Base-by-base conservation (phyloP, 2,113 vertebrate genomes). In the Nothocercus julius region DNA sequence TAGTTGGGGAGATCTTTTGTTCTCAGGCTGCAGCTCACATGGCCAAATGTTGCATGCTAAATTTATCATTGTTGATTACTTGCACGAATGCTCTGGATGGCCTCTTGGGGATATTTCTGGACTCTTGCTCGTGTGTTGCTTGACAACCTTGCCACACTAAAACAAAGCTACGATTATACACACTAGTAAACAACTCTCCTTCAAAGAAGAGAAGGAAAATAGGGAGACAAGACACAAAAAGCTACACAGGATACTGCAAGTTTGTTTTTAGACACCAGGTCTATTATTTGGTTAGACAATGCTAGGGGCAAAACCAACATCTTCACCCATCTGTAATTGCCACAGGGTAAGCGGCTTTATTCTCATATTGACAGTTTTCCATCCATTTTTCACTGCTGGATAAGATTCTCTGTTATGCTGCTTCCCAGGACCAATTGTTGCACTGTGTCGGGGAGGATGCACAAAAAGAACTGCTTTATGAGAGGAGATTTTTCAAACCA, bases 31-130 rank as follows among this genome's bases (percentile, higher is more conserved):
- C 92, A 91, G 42, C 8, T 91, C 32, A 40, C 47, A 62, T 28
- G 22, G 53, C 89, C 94, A 89, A 96, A 91, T 87, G 79, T 85
- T 94, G 90, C 53, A 42, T 82, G 81, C 86, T 94, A 92, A 90
- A 89, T 96, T 93, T 95, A 95, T 94, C 79, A 38, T 73, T 83
- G 75, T 47, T 81, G 78, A 95, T 95, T 91, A 92, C 73, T 91
- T 83, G 85, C 94, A 87, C 2, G 1, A 85, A 77, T 83, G 93
- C 78, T 89, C 20, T 3, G 84, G 54, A 54, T 80, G 63, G 93
- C 49, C 89, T 89, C 92, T 49, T 11, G 72, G 87, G 90, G 89
- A 73, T 89, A 88, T 92, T 93, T 93, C 58, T 68, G 89, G 76
- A 59, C 77, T 90, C 89, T 34, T 80, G 59, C 53, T 92, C 77